Conservation (phyloP, 2,113 vertebrate species). For the Hemichromis elongatus region DNA sequence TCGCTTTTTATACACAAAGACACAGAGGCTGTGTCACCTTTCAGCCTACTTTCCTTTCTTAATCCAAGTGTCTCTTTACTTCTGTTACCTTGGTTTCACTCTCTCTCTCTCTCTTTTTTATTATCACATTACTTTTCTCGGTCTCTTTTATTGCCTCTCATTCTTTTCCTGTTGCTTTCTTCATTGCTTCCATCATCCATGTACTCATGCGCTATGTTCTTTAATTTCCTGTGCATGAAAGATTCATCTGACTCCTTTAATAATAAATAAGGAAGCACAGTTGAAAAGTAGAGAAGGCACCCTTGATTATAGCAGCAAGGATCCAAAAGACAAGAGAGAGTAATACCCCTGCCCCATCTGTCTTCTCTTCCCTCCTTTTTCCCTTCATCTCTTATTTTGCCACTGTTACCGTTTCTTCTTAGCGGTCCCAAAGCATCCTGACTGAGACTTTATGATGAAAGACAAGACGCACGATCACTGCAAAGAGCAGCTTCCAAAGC, state of each 20-base stretch:
- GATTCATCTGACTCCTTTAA: slow-evolving; percentile 64
- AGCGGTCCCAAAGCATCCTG: background rate
- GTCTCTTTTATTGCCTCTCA: background rate
- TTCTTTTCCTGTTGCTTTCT: slow-evolving; percentile 3
- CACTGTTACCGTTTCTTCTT: background rate
- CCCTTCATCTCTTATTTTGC: background rate
- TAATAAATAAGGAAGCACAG: slow-evolving; percentile 58
- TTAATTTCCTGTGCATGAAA: slow-evolving; percentile 74
- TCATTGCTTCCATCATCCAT: slow-evolving; percentile 25
- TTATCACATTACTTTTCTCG: background rate
- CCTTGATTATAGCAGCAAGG: slow-evolving; percentile 5
- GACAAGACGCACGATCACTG: background rate
- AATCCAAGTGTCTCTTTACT: background rate
- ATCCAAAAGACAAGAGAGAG: slow-evolving; percentile 40
- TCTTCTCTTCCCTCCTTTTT: background rate
- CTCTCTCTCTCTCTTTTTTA: background rate
- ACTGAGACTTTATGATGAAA: background rate
- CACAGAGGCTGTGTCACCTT: background rate
- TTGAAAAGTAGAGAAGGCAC: slow-evolving; percentile 49
- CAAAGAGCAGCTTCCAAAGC: background rate
- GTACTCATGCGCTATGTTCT: slow-evolving; percentile 40
- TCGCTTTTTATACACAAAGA: background rate
- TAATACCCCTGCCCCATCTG: slow-evolving; percentile 17
- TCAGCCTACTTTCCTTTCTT: background rate
- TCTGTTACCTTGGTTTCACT: background rate